Conservation (phyloP, 2,888 invertebrate genomes). For the Cheilosia pagana region DNA sequence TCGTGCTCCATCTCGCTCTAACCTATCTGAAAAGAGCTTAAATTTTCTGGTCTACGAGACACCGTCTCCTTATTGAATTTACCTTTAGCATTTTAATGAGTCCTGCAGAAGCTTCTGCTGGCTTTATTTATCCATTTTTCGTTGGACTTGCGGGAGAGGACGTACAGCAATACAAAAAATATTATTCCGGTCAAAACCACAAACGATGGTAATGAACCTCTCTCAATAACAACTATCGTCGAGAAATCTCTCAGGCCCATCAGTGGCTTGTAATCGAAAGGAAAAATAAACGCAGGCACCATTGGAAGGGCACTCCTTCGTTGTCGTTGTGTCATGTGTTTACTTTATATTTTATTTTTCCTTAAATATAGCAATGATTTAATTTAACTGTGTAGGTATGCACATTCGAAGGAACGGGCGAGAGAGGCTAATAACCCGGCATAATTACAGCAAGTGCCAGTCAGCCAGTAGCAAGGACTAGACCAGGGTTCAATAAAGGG, state of each 20-base stretch:
- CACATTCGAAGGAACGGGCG: constrained; percentile 30
- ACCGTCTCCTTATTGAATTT: constrained; percentile 60
- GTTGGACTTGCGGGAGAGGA: constrained; percentile 31
- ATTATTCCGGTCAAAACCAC: constrained; percentile 43
- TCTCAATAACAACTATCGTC: constrained; percentile 38
- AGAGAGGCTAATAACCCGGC: constrained; percentile 58
- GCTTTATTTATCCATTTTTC: constrained; percentile 14
- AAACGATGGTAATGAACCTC: constrained; percentile 53
- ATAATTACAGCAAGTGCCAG: constrained; percentile 50
- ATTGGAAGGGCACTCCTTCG: constrained; percentile 48
- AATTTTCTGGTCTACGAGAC: constrained; percentile 44
- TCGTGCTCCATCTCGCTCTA: constrained; percentile 53
- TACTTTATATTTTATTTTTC: constrained; percentile 51
- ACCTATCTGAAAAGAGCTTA: constrained; percentile 22
- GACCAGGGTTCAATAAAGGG: constrained; percentile 51
- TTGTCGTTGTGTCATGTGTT: constrained; percentile 47
- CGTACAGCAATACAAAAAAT: constrained; percentile 26
- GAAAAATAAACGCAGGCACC: constrained; percentile 12
- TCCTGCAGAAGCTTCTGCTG: constrained; percentile 61
- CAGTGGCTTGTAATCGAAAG: neutral
- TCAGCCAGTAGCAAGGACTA: constrained; percentile 49
- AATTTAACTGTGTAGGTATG: constrained; percentile 57
- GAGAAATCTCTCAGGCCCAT: constrained; percentile 3
- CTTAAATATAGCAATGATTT: constrained; percentile 69
- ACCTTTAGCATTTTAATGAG: constrained; percentile 73